These are phyloP conservation scores for Tetragnatha versicolor DNA, from an alignment of 1,140 invertebrate species.

Conservation along the genomic window DNA sequence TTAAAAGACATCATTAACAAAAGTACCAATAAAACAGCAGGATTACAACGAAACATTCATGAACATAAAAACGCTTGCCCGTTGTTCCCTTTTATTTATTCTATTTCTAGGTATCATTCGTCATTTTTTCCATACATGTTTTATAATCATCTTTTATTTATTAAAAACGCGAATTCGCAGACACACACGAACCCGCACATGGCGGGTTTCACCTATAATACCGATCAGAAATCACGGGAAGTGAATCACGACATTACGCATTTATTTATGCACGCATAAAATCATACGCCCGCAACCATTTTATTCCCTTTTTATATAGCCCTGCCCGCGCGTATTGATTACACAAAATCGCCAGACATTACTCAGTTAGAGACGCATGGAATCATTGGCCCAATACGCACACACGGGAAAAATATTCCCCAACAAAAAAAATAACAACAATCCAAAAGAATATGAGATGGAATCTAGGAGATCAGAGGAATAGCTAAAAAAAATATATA, in stretches of 20 bases:
- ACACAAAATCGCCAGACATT: conserved; percentile 30
- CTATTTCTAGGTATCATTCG: too few species aligned
- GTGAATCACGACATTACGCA: conserved; percentile 37
- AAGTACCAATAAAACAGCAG: too few species aligned
- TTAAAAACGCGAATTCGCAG: too few species aligned
- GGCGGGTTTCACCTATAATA: too few species aligned
- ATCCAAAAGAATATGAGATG: conserved; percentile 42
- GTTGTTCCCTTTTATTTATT: too few species aligned
- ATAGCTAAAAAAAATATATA: conserved; percentile 47
- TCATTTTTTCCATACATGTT: too few species aligned
- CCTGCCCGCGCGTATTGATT: conserved; percentile 24
- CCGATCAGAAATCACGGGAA: conserved; percentile 3
- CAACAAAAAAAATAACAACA: conserved; percentile 13
- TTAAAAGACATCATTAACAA: too few species aligned
- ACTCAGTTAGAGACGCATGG: conserved; percentile 39
- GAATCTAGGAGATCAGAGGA: conserved; percentile 36
- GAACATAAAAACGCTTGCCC: too few species aligned
- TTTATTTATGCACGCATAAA: conserved; percentile 48
- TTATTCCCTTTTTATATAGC: conserved; percentile 11
- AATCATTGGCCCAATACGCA: conserved; percentile 25
- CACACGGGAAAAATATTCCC: background rate
- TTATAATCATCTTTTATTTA: too few species aligned
- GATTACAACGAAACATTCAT: too few species aligned
- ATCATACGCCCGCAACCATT: background rate
- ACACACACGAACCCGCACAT: too few species aligned